Conservation (phyloP, 2,888 invertebrate genomes). For the Pseudolycoriella hygida region DNA sequence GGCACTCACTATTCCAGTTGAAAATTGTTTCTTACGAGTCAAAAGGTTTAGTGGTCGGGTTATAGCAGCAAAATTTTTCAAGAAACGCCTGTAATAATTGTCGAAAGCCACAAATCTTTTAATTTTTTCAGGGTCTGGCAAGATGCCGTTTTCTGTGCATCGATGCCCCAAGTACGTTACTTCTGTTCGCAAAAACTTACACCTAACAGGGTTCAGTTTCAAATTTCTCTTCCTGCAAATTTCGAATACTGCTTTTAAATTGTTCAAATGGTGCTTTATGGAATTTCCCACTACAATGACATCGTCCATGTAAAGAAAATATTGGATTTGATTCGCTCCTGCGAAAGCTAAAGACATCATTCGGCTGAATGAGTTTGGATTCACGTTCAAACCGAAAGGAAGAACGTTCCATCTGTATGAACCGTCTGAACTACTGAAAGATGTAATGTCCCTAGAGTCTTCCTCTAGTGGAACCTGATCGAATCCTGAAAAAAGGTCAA, state of each 20-base stretch:
- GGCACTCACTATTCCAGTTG: background rate
- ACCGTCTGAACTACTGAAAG: conserved; percentile 7
- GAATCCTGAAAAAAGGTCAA: background rate
- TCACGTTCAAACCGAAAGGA: conserved; percentile 14
- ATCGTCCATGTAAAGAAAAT: conserved; percentile 15
- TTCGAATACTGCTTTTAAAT: conserved; percentile 8
- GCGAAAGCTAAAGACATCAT: conserved; percentile 16
- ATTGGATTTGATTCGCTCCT: conserved; percentile 10
- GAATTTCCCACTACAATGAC: conserved; percentile 12
- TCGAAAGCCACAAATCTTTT: conserved; percentile 1
- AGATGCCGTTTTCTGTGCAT: no score
- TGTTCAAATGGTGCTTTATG: conserved; percentile 10
- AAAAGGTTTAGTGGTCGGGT: background rate
- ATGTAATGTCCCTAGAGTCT: background rate
- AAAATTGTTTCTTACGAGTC: conserved; percentile 1
- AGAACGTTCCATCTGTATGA: conserved; percentile 12
- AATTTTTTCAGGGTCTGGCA: background rate
- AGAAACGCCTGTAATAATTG: conserved; percentile 2
- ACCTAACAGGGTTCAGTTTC: conserved; percentile 7
- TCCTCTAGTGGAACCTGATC: background rate
- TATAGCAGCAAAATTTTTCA: background rate
- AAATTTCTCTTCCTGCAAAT: conserved; percentile 9
- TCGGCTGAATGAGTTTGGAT: conserved; percentile 13
- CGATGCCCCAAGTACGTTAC: conserved; percentile 11
- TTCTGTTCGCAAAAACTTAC: conserved; percentile 7